Percentiles rank a stretch among this genome's conserved stretches.
Conservation (phyloP, 2,113 vertebrate species). For the Corythornis cristatus region DNA sequence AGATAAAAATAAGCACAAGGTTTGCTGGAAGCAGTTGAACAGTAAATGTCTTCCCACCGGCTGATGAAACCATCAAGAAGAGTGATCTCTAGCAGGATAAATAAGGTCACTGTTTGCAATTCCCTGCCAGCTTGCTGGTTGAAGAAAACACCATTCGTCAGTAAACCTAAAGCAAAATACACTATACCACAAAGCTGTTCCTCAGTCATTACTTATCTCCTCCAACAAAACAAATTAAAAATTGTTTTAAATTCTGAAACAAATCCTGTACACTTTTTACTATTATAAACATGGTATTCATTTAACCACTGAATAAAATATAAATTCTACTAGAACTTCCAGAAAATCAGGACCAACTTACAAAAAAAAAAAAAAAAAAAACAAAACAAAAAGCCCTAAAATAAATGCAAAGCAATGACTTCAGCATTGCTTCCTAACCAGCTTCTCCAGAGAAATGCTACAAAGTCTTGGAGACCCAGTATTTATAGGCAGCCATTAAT, state of each 20-base stretch:
- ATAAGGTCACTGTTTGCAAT: constrained; percentile 49
- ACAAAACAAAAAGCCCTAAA: neutral
- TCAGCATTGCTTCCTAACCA: neutral
- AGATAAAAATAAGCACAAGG: neutral
- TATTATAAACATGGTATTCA: neutral
- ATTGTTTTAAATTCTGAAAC: neutral
- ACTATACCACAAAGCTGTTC: neutral
- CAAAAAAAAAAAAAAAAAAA: neutral
- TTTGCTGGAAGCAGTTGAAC: constrained; percentile 40
- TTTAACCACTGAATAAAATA: neutral
- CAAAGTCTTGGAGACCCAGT: neutral
- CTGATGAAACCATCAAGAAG: constrained; percentile 46
- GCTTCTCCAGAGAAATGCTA: neutral
- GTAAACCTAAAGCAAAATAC: constrained; percentile 31
- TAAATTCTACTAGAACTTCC: neutral
- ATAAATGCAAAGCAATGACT: neutral
- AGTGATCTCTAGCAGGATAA: constrained; percentile 2
- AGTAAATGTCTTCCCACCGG: constrained; percentile 19
- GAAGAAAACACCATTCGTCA: constrained; percentile 43
- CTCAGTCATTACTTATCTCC: neutral
- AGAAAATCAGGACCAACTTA: neutral
- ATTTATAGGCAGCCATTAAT: constrained; percentile 20
- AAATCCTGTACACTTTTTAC: neutral
- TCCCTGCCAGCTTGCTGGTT: constrained; percentile 31
- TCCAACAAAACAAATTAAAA: neutral